Evolutionary conservation across 2,888 invertebrate genomes (phyloP).

Genomic region (Erebia palarica): DNA sequence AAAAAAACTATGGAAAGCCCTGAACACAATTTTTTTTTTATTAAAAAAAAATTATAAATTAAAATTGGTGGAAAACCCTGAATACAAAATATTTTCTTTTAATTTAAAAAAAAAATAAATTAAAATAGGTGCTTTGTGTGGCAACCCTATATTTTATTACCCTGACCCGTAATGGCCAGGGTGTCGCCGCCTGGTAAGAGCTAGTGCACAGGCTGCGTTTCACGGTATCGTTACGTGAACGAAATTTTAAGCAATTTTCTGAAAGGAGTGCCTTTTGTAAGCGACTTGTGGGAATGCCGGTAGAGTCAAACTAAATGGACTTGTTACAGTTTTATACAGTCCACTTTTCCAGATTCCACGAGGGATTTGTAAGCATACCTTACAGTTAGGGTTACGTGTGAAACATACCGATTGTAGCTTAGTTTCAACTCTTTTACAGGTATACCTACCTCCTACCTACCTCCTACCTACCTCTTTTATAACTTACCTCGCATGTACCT

Average conservation of each 20-base stretch:
- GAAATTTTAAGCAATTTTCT: constrained; percentile 19
- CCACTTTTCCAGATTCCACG: too few species aligned
- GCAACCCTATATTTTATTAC: constrained; percentile 21
- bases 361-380: too few species aligned
- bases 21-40: too few species aligned
- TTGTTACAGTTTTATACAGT: not conserved
- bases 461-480: too few species aligned
- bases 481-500: too few species aligned
- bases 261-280: not conserved
- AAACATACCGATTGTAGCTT: too few species aligned
- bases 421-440: too few species aligned
- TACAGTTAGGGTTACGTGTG: too few species aligned
- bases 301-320: not conserved
- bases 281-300: not conserved
- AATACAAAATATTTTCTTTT: too few species aligned
- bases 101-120: not conserved
- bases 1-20: too few species aligned
- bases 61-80: not conserved
- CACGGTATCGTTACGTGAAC: constrained; percentile 30
- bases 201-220: constrained; percentile 27
- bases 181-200: constrained; percentile 16
- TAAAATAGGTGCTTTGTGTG: not conserved
- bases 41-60: not conserved
- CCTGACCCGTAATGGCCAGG: constrained; percentile 19
- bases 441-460: too few species aligned